Evolutionary conservation across 2,113 vertebrate genomes (phyloP), one percentile per base, ranked within the genome.

Genomic region (Hydrochoerus hydrochaeris): DNA sequence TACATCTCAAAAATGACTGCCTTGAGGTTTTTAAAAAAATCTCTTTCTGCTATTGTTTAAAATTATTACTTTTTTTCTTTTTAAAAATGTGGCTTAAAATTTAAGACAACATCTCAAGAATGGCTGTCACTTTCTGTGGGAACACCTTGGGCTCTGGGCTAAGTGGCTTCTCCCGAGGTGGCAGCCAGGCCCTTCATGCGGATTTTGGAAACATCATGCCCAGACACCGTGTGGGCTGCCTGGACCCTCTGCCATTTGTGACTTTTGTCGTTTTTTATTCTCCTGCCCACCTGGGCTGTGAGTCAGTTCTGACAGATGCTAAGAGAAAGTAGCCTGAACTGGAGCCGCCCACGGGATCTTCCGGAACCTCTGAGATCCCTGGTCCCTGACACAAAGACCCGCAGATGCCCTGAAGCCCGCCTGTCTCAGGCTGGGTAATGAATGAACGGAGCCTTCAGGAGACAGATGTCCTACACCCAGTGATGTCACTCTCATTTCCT

Each of bases 401-500:
- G 96, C 44, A 52, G 85, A 73, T 46, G 90, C n/a, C 49, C 84
- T 41, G 84, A 63, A 91, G n/a, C n/a, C 62, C 0, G 0, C 69
- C 81, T 91, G 88, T 96, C 91, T 96, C 41, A 13, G 54, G 32
- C 88, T 54, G 12, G 46, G 54, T 92, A 73, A 82, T 44, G 46
- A 96, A 22, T 71, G 46, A 96, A 22, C 65, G 38, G 85, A 82
- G 81, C 19, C 85, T 75, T 35, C 4, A 35, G 52, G 82, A 94
- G 89, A 93, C 80, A 69, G 78, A 96, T 91, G 84, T 78, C 73
- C 49, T 84, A 65, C 10, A 20, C 87, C 88, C 8, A 28, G 49
- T 95, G 95, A 97, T 95, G 95, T 97, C 96, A 95, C 35, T 86
- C 19, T 35, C 32, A 1, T 57, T 81, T 75, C 54, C 90, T 91